Evolutionary conservation across 1,140 invertebrate species (phyloP).

Genomic region (Eurosta solidaginis): DNA sequence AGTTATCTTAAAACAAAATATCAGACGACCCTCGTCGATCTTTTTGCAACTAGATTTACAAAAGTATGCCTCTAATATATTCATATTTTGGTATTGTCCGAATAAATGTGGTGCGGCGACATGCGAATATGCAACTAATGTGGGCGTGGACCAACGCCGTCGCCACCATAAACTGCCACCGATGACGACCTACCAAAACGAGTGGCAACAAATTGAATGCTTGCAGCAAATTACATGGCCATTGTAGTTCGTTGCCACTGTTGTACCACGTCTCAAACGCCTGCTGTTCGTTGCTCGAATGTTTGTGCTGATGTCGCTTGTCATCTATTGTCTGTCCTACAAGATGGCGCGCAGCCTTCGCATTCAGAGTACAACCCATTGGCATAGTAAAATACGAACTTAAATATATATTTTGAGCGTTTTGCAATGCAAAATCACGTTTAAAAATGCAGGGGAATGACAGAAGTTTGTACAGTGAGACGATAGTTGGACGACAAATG

Average conservation of each 20-base stretch:
- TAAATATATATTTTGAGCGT: too few relatives aligned
- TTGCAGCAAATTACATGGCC: conserved; percentile 13
- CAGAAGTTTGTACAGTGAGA: too few relatives aligned
- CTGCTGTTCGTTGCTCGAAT: neutral
- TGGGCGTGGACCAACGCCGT: neutral
- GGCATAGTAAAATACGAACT: neutral
- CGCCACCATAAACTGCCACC: neutral
- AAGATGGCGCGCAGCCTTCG: neutral
- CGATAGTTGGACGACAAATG: too few relatives aligned
- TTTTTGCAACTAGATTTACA: neutral
- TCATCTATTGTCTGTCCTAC: neutral
- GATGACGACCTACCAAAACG: neutral
- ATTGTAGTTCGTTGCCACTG: conserved; percentile 22
- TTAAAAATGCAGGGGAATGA: too few relatives aligned
- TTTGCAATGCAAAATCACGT: too few relatives aligned
- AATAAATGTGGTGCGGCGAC: neutral
- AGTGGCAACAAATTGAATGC: neutral
- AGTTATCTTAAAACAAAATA: too few relatives aligned
- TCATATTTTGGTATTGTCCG: neutral
- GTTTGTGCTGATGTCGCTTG: too few relatives aligned
- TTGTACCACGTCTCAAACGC: neutral
- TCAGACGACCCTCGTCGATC: too few relatives aligned
- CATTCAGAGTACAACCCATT: neutral
- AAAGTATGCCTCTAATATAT: neutral
- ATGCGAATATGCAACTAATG: neutral